A percentile compares a stretch with the other conserved stretches of the same genome.
Evolutionary conservation across 35 echinoderm and acorn worm genomes (phyloP).

Genomic region (Antedon bifida): DNA sequence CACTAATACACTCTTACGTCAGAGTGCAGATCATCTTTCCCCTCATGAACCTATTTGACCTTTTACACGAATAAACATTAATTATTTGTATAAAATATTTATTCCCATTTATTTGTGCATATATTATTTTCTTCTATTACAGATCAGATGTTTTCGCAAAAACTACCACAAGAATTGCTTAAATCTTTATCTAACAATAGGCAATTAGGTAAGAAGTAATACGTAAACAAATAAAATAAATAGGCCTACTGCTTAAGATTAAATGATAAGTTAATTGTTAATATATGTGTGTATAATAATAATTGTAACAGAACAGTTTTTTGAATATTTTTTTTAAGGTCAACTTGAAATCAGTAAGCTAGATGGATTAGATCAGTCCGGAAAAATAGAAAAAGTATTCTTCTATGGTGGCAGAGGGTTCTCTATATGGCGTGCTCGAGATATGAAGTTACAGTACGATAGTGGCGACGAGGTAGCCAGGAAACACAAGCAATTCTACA

Average conservation of each 20-base stretch:
- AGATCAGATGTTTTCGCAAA: not conserved
- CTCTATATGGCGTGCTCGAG: not conserved
- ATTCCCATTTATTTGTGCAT: too few relatives aligned
- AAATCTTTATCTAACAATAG: not conserved
- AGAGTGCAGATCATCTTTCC: too few relatives aligned
- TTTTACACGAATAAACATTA: too few relatives aligned
- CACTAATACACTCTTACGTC: too few relatives aligned
- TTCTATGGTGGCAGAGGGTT: conserved; percentile 1
- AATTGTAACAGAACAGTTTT: too few relatives aligned
- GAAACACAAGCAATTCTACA: not conserved
- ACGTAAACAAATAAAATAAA: too few relatives aligned
- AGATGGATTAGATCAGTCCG: not conserved
- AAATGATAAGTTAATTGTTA: too few relatives aligned
- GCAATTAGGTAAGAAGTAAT: not conserved
- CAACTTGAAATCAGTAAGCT: not conserved
- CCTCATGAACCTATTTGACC: too few relatives aligned
- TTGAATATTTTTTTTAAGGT: not conserved
- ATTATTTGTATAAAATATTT: too few relatives aligned
- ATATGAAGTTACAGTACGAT: not conserved
- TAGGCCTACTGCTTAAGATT: too few relatives aligned
- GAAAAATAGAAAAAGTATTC: not conserved
- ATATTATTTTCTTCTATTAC: not conserved
- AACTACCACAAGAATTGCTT: not conserved
- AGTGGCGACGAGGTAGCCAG: not conserved
- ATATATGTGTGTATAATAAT: too few relatives aligned